Evolutionary conservation across 2,113 vertebrate species (phyloP).

Genomic region (Rhea pennata): DNA sequence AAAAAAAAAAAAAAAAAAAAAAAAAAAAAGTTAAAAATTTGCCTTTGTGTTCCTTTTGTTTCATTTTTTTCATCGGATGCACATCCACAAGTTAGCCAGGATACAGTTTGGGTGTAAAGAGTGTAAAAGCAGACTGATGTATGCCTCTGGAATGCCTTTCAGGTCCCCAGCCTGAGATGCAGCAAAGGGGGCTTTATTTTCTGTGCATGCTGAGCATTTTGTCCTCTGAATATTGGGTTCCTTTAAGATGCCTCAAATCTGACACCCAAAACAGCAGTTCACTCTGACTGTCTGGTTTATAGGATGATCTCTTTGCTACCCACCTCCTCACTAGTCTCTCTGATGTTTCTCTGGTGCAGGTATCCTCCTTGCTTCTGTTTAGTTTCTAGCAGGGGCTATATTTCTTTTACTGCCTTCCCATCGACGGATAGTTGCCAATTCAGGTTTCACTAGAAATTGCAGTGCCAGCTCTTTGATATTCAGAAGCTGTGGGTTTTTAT

Average conservation of each 20-base stretch:
- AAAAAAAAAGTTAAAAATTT: neutral
- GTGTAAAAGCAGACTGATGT: neutral
- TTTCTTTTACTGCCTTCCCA: neutral
- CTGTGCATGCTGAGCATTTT: neutral
- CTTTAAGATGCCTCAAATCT: neutral
- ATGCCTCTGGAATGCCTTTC: neutral
- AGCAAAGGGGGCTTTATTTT: neutral
- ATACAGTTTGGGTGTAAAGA: neutral
- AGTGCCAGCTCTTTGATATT: constrained; percentile 44
- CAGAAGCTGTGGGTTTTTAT: constrained; percentile 7
- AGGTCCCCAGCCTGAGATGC: neutral
- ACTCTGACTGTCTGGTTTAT: neutral
- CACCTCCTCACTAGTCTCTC: neutral
- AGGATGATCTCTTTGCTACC: neutral
- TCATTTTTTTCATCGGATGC: neutral
- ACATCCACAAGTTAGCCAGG: neutral
- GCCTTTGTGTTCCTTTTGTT: neutral
- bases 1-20: too few species aligned
- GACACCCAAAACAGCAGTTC: neutral
- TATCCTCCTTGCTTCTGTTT: neutral
- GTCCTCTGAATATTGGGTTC: fast-evolving
- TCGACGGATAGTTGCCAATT: neutral
- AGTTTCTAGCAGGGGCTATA: neutral
- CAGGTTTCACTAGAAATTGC: neutral
- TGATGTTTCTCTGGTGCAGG: neutral